phyloP scores from a whole-genome alignment of 2,797 vertebrate genomes.

The Neoniphon sammara region DNA sequence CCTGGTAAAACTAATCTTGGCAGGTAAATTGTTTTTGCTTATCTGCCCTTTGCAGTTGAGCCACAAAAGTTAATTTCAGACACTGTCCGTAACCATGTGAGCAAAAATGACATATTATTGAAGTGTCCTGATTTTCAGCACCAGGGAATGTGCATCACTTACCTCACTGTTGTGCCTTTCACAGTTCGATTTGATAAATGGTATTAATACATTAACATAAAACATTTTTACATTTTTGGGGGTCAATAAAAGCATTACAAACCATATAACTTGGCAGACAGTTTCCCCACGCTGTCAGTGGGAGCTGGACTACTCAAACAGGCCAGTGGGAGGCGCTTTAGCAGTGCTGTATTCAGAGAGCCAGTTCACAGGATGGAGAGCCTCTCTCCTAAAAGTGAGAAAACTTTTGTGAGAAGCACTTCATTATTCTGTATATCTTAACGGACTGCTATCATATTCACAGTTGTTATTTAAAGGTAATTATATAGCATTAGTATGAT shows the following conservation, averaged over 20 bases:
- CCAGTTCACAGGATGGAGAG: conserved; percentile 51
- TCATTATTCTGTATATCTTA: conserved; percentile 65
- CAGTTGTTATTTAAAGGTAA: background rate
- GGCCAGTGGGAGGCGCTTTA: conserved; percentile 94
- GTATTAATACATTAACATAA: background rate
- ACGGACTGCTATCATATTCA: background rate
- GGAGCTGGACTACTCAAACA: conserved; percentile 42
- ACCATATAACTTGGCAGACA: background rate
- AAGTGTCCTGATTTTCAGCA: background rate
- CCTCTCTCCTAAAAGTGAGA: conserved; percentile 65
- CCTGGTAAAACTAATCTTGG: conserved; percentile 4
- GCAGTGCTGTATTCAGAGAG: conserved; percentile 87
- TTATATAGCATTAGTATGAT: background rate
- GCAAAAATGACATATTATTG: background rate
- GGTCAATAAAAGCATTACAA: background rate
- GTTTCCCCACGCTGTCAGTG: background rate
- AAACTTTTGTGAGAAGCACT: conserved; percentile 79
- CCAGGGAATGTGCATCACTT: too few species aligned
- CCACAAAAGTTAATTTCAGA: background rate
- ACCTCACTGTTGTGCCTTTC: too few species aligned
- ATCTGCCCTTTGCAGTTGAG: too few species aligned
- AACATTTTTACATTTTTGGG: background rate
- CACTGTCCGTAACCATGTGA: background rate
- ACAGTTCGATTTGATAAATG: background rate
- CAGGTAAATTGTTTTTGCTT: background rate